Base-by-base conservation (phyloP, 1,140 invertebrate genomes). In the Pogonognathellus flavescens region DNA sequence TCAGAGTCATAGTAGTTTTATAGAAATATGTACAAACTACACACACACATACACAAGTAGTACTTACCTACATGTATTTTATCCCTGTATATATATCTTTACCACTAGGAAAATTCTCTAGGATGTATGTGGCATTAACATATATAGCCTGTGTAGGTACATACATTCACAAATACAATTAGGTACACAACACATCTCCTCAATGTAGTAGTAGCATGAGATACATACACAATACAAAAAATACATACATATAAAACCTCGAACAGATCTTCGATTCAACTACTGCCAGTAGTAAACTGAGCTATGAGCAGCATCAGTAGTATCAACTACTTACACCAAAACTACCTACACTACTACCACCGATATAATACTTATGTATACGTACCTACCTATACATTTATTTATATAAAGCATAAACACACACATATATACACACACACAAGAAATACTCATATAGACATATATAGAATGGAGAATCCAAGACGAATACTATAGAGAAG, bases 141-240 rank as follows among this genome's bases (percentile, higher is more conserved):
- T 41, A 41, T 6, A 41, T 41, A 41, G 6, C 31, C 6, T 41
- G 31, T 41, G 6, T 41, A 3, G 9, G 9, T 50, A 13, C 22
- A 70, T 70, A 70, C 22, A 70, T 25, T 25, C 66, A 70, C 25
- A 70, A 70, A 14, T 41, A 70, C 25, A 31, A 41, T 3, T 41
- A 41, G 31, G 31, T 41, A 41, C 31, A 41, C 31, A 3, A 41
- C 31, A 41, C 31, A 41, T 3, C 31, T n/a, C n/a, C n/a, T n/a
- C n/a, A n/a, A n/a, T n/a, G n/a, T n/a, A n/a, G n/a, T n/a, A 66
- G 62, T 66, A 66, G 18, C 18, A 66, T 66, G 22, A 70, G 16
- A 41, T 70, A 70, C 22, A 31, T 70, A 14, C 22, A 16, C 66
- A 25, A 70, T 25, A 25, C 66, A 60, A 16, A 60, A 18, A 60